These are phyloP conservation scores for Eupeodes corollae DNA, from an alignment of 1,140 invertebrate species.

Conservation along the genomic window DNA sequence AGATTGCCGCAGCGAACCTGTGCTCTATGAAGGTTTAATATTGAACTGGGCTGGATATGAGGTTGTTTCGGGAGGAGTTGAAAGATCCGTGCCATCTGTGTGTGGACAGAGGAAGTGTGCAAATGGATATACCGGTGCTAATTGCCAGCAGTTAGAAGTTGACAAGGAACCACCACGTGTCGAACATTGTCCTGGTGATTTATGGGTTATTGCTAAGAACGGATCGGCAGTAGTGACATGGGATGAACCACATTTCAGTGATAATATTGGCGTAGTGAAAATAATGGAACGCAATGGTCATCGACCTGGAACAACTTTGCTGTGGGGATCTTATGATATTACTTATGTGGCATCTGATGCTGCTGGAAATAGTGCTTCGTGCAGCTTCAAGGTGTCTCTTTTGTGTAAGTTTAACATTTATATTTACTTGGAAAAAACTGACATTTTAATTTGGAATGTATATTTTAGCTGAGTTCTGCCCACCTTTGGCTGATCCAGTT, in stretches of 20 bases:
- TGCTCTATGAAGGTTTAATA: slow-evolving; percentile 73
- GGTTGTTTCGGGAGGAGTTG: slow-evolving; percentile 75
- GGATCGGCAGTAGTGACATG: slow-evolving; percentile 85
- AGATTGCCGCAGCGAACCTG: slow-evolving; percentile 82
- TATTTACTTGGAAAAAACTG: background rate
- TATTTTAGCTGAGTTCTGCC: slow-evolving; percentile 76
- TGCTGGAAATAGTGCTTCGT: slow-evolving; percentile 80
- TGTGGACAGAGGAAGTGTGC: slow-evolving; percentile 81
- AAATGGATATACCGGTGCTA: slow-evolving; percentile 68
- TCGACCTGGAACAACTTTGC: slow-evolving; percentile 76
- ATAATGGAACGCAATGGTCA: slow-evolving; percentile 79
- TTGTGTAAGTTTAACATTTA: slow-evolving; percentile 53
- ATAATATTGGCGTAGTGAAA: slow-evolving; percentile 70
- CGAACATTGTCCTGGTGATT: slow-evolving; percentile 81
- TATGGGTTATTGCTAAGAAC: slow-evolving; percentile 88
- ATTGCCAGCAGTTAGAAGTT: slow-evolving; percentile 72
- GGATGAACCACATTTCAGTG: slow-evolving; percentile 85
- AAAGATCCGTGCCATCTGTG: slow-evolving; percentile 79
- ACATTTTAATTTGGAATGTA: slow-evolving; percentile 11
- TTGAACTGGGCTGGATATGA: slow-evolving; percentile 91
- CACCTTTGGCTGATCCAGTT: slow-evolving; percentile 71
- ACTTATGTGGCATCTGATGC: slow-evolving; percentile 88
- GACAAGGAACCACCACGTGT: slow-evolving; percentile 80
- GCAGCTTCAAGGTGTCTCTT: slow-evolving; percentile 88
- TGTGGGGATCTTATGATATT: slow-evolving; percentile 88